A percentile compares a stretch with the other conserved stretches of the same genome.
phyloP scores from a whole-genome alignment of 1,140 invertebrate genomes.

The Sitobion miscanthi region DNA sequence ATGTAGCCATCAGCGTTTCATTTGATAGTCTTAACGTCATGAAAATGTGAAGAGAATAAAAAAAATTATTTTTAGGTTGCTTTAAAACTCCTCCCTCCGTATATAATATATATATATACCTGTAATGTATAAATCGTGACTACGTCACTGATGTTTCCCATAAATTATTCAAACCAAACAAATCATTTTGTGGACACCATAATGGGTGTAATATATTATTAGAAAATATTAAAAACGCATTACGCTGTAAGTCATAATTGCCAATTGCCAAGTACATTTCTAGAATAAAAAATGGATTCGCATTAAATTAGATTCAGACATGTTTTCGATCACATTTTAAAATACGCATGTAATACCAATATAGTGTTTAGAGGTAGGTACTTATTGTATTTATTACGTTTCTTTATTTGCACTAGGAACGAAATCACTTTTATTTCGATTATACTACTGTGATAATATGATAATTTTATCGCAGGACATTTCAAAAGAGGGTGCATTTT shows the following conservation, averaged over 20 bases:
- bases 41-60: not conserved
- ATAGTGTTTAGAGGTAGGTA: not conserved
- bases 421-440: not conserved
- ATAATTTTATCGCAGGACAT: constrained; percentile 15
- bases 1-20: not conserved
- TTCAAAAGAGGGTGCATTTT: not conserved
- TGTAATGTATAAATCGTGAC: not conserved
- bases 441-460: not conserved
- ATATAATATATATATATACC: not conserved
- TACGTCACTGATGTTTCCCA: not conserved
- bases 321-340: not conserved
- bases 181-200: not conserved
- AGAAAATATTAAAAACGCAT: not conserved
- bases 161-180: constrained; percentile 23
- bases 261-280: not conserved
- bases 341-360: not conserved
- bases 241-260: not conserved
- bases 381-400: constrained; percentile 7
- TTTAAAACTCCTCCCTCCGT: not conserved
- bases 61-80: not conserved
- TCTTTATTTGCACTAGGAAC: not conserved
- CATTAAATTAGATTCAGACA: not conserved
- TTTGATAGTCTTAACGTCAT: not conserved
- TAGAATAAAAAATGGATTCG: not conserved
- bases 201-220: not conserved